Base-by-base conservation (phyloP, 2,888 invertebrate species). In the Microctonus hyperodae region DNA sequence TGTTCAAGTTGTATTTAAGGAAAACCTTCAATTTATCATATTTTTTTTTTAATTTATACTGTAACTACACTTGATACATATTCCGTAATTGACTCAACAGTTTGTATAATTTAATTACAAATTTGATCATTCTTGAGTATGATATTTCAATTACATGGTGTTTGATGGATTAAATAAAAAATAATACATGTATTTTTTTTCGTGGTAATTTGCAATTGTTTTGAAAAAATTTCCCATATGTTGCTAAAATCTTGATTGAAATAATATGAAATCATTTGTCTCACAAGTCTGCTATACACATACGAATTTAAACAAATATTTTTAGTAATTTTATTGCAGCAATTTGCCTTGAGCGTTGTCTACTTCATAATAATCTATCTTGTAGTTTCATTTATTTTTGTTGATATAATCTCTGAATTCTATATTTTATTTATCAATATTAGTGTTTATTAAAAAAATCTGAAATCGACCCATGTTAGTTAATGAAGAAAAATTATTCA, bases 331-430 rank as follows among this genome's bases (percentile, higher is more conserved):
- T 69, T 72, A 70, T 59, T 63, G 64, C 56, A 71, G 65, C 70
- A 62, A 72, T 72, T 73, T 51, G 59, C 77, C 78, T 78, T 78
- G 75, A 66, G 56, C 37, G 31, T 23, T 51, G 25, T 61, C 33
- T 23, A 40, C 9, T 20, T 44, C 7, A 7, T n/a, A n/a, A 16
- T 16, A 16, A 7, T 28, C 28, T 7, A 20, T 5, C 4, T 1
- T 16, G 9, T n/a, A 20, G 5, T 44, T 1, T 16, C 4, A 16
- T 16, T 44, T 44, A n/a, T 44, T 44, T 20, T 1, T 7, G 6
- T 3, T 44, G 40, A 16, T 44, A n/a, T 16, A 6, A 5, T n/a
- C 1, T 44, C 2, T 6, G 16, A 44, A 44, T 44, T 44, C 6
- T 13, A n/a, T 37, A 3, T 44, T 5, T 44, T 28, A 28, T 28